Evolutionary conservation across 1,140 invertebrate species (phyloP), one percentile per base, ranked within the genome.

Genomic region (Sitophilus oryzae): DNA sequence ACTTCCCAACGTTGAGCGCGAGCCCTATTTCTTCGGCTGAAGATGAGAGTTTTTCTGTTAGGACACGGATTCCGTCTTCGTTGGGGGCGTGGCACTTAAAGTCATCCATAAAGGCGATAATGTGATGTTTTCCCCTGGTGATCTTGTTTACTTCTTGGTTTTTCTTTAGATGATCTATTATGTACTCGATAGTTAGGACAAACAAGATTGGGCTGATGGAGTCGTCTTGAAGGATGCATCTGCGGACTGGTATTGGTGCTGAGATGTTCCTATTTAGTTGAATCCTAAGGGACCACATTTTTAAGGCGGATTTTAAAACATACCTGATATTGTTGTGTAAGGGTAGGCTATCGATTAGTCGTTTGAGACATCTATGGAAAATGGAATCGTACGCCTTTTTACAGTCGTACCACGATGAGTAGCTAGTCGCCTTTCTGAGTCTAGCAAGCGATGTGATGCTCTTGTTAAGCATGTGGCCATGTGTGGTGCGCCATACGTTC

Each of bases 121-220:
- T 43, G 8, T 54, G 25, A 11, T 66, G 65, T 21, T 35, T 58
- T 16, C 23, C 50, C 47, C 37, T 50, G 2, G 61, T 37, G 0
- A 15, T 16, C 18, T 43, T 35, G 23, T 55, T 59, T 35, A 64
- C 59, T 8, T 36, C 14, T 2, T 36, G 11, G 35, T 60, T 45
- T 9, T 19, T 51, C 18, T 58, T 57, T 2, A 67, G 34, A n/a
- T 38, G 23, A 19, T 55, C 30, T 8, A 60, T 52, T 3, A 68
- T 59, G 20, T 40, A 35, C 0, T 57, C 62, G 11, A 65, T 64
- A 11, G 52, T 18, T 23, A 67, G 42, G 4, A 66, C 58, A 48
- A 67, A 66, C 9, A 68, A 45, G 15, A 66, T 48, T n/a, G 65
- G 64, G 48, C 58, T 66, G n/a, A 66, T 44, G 5, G 66, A 59